A percentile compares a stretch with the other conserved stretches of the same genome.
Conservation (phyloP, 1,140 invertebrate species). For the Nasonia vitripennis region DNA sequence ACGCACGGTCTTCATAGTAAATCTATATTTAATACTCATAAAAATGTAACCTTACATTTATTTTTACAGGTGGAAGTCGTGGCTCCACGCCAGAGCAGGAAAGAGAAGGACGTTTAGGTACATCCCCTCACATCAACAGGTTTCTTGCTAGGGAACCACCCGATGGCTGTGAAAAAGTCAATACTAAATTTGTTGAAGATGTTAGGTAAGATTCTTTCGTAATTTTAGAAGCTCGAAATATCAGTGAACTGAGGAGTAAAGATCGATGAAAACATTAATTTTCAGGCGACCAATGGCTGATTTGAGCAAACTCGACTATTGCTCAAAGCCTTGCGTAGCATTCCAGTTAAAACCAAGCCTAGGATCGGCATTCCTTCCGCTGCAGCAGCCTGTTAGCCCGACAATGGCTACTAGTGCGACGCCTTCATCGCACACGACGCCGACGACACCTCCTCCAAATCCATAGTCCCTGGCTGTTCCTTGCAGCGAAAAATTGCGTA, state of each 20-base stretch:
- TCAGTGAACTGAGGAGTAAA: not conserved
- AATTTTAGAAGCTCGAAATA: not conserved
- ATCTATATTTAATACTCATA: conserved; percentile 26
- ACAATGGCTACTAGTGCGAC: conserved; percentile 65
- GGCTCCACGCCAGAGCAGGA: conserved; percentile 79
- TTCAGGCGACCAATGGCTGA: conserved; percentile 75
- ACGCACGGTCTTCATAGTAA: not conserved
- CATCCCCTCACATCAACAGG: conserved; percentile 88
- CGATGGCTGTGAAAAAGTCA: conserved; percentile 90
- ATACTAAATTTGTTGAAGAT: conserved; percentile 81
- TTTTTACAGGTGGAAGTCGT: conserved; percentile 75
- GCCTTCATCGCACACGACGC: conserved; percentile 69
- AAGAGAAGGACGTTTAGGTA: conserved; percentile 77
- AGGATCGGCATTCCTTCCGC: conserved; percentile 88
- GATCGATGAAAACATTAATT: conserved; percentile 15
- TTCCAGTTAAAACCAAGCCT: conserved; percentile 88
- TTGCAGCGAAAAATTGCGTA: conserved; percentile 60
- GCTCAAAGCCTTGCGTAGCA: conserved; percentile 79
- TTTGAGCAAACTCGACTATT: conserved; percentile 73
- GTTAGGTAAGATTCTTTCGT: conserved; percentile 73
- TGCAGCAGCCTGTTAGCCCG: conserved; percentile 77
- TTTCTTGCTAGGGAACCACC: conserved; percentile 90
- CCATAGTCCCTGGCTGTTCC: conserved; percentile 73
- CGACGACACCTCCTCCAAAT: conserved; percentile 74
- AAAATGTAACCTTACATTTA: conserved; percentile 33